Conservation (phyloP, 2,797 vertebrate genomes). For the Leptatherina wallacei region DNA sequence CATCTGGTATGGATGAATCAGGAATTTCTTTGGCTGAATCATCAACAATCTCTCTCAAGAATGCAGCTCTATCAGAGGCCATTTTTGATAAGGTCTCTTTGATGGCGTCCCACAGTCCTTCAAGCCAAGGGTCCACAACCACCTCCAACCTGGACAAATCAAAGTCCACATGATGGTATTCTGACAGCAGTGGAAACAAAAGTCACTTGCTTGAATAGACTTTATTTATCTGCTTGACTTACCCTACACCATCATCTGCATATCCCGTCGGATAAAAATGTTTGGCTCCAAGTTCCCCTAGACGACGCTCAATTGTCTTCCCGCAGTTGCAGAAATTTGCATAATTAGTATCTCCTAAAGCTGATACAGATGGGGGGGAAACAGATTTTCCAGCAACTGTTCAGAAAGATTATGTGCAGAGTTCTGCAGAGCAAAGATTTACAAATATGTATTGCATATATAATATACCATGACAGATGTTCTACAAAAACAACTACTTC, state of each 20-base stretch:
- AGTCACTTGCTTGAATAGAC: background rate
- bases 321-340: slow-evolving; percentile 96
- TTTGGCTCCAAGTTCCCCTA: slow-evolving; percentile 91
- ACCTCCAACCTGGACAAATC: slow-evolving; percentile 87
- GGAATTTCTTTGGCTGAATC: slow-evolving; percentile 21
- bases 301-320: slow-evolving; percentile 88
- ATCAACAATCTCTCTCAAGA: slow-evolving; percentile 2
- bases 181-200: background rate
- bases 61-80: slow-evolving; percentile 57
- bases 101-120: slow-evolving; percentile 92
- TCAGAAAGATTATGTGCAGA: slow-evolving; percentile 20
- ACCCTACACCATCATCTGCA: slow-evolving; percentile 96
- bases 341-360: slow-evolving; percentile 96
- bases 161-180: slow-evolving; percentile 12
- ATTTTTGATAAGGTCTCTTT: slow-evolving; percentile 79
- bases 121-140: slow-evolving; percentile 95
- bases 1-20: slow-evolving; percentile 48
- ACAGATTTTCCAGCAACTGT: slow-evolving; percentile 18
- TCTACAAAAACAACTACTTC: background rate
- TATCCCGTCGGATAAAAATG: slow-evolving; percentile 91
- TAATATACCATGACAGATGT: background rate
- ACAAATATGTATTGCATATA: slow-evolving; percentile 25
- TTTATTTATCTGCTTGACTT: slow-evolving; percentile 58
- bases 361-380: slow-evolving; percentile 71
- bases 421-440: slow-evolving; percentile 5